Evolutionary conservation across 2,113 vertebrate genomes (phyloP).

Genomic region (Tursiops truncatus): DNA sequence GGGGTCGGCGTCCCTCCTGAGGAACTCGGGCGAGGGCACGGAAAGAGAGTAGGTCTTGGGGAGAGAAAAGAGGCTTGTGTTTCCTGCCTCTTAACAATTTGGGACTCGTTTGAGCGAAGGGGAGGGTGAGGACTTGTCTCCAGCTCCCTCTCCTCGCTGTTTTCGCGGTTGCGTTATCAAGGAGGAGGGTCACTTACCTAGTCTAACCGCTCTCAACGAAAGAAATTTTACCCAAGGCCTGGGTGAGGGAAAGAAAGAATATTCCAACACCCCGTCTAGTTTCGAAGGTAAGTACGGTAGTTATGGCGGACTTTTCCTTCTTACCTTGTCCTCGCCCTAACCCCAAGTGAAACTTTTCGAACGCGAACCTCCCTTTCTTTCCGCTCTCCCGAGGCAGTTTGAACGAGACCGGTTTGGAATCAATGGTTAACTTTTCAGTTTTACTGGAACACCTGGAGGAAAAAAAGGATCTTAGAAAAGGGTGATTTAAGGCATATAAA

Average conservation of each 20-base stretch:
- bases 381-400: neutral
- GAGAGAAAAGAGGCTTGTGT: neutral
- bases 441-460: neutral
- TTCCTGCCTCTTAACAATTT: neutral
- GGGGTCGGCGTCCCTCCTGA: neutral
- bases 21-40: neutral
- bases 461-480: neutral
- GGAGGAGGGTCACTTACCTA: neutral
- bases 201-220: fast-evolving
- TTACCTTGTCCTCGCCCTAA: neutral
- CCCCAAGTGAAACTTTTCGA: conserved; percentile 39
- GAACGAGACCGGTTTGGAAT: neutral
- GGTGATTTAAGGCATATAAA: neutral
- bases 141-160: neutral
- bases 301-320: neutral
- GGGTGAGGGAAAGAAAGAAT: neutral
- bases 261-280: neutral
- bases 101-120: neutral
- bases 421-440: neutral
- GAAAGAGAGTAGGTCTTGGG: neutral
- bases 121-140: neutral
- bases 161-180: neutral
- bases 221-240: neutral
- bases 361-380: neutral
- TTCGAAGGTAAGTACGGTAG: neutral